Conservation (phyloP, 2,888 invertebrate genomes). For the Ennomos fuscantarius region DNA sequence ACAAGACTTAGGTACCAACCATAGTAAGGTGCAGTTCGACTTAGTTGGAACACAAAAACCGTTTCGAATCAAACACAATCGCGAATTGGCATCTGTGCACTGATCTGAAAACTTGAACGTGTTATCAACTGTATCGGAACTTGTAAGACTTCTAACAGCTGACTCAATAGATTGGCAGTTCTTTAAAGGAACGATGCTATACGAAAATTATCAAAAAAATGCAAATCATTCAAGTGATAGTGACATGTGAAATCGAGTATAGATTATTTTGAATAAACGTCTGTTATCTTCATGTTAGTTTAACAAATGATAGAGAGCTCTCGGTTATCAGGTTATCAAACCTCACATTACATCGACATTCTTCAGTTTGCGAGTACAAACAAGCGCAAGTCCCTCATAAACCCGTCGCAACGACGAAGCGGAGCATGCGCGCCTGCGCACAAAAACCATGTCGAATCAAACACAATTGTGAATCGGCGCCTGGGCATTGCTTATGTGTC, state of each 20-base stretch:
- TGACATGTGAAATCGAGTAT: too few species aligned
- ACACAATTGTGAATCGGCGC: constrained; percentile 61
- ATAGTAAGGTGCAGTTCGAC: too few species aligned
- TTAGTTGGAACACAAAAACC: constrained; percentile 8
- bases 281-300: not conserved
- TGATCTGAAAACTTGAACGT: not conserved
- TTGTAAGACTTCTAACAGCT: too few species aligned
- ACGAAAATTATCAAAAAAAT: too few species aligned
- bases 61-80: constrained; percentile 3
- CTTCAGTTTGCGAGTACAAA: constrained; percentile 12
- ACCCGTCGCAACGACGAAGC: constrained; percentile 17
- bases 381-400: constrained; percentile 7
- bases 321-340: not conserved
- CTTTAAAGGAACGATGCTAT: too few species aligned
- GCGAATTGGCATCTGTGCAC: constrained; percentile 1
- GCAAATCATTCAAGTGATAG: too few species aligned
- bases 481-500: constrained; percentile 47
- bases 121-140: too few species aligned
- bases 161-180: too few species aligned
- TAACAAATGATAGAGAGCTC: not conserved
- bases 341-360: constrained; percentile 12
- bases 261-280: too few species aligned
- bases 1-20: too few species aligned
- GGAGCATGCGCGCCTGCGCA: constrained; percentile 38
- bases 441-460: constrained; percentile 77